Evolutionary conservation across 2,797 vertebrate species (phyloP).

Genomic region (Squalus acanthias): DNA sequence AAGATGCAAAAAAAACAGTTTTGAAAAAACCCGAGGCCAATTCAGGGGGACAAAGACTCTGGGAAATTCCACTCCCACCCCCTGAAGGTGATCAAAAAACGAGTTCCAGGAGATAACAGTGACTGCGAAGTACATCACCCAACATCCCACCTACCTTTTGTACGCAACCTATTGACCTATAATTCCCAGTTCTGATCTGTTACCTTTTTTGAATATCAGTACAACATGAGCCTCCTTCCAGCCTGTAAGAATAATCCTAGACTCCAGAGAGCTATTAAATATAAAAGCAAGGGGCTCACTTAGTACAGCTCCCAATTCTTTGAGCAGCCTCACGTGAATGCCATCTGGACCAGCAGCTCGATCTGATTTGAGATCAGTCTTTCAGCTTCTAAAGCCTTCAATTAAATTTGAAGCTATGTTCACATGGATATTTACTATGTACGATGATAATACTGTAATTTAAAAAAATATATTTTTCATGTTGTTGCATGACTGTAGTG

Average conservation of each 20-base stretch:
- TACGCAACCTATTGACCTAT: neutral
- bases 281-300: neutral
- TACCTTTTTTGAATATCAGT: neutral
- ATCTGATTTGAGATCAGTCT: neutral
- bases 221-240: neutral
- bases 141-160: too few species aligned
- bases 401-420: conserved; percentile 7
- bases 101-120: too few species aligned
- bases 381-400: neutral
- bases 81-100: too few species aligned
- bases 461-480: too few species aligned
- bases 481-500: neutral
- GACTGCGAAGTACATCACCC: too few species aligned
- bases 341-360: neutral
- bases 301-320: neutral
- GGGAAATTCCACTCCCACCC: too few species aligned
- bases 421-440: neutral
- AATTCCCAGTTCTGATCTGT: neutral
- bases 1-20: too few species aligned
- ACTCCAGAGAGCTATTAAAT: neutral
- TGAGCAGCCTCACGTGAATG: neutral
- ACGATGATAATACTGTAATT: neutral
- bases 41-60: too few species aligned
- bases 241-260: neutral
- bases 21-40: too few species aligned